A percentile compares a stretch with the other conserved stretches of the same genome.
Conservation (phyloP, 2,113 vertebrate genomes). For the Rostratula benghalensis region DNA sequence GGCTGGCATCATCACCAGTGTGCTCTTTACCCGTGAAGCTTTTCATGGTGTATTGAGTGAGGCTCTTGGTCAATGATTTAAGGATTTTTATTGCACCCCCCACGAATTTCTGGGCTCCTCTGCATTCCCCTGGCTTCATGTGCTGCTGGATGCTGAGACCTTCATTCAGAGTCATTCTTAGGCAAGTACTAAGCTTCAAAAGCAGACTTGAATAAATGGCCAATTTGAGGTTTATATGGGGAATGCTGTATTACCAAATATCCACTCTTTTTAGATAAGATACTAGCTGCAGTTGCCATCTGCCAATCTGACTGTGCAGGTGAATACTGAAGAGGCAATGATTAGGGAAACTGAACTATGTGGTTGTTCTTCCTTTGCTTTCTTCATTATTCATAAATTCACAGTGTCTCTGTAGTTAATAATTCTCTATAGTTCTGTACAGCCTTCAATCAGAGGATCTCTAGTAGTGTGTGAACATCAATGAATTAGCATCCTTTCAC, state of each 20-base stretch:
- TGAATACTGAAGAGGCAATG: slow-evolving; percentile 28
- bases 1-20: neutral
- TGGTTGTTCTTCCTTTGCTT: slow-evolving; percentile 23
- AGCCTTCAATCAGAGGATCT: neutral
- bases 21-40: neutral
- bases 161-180: neutral
- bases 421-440: slow-evolving; percentile 7
- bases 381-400: slow-evolving; percentile 57
- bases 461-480: neutral
- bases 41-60: neutral
- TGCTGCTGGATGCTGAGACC: neutral
- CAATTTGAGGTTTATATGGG: neutral
- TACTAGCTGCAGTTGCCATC: neutral
- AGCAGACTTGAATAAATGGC: neutral
- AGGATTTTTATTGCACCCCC: neutral
- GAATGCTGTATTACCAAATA: neutral
- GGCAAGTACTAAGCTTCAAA: neutral
- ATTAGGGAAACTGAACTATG: neutral
- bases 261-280: neutral
- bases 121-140: neutral
- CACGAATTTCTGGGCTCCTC: neutral
- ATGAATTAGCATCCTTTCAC: neutral
- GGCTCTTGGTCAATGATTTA: neutral
- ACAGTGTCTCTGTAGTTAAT: slow-evolving; percentile 35
- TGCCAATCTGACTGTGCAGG: slow-evolving; percentile 3